Conservation (phyloP, 2,888 invertebrate genomes). For the Macrosiphum euphorbiae region DNA sequence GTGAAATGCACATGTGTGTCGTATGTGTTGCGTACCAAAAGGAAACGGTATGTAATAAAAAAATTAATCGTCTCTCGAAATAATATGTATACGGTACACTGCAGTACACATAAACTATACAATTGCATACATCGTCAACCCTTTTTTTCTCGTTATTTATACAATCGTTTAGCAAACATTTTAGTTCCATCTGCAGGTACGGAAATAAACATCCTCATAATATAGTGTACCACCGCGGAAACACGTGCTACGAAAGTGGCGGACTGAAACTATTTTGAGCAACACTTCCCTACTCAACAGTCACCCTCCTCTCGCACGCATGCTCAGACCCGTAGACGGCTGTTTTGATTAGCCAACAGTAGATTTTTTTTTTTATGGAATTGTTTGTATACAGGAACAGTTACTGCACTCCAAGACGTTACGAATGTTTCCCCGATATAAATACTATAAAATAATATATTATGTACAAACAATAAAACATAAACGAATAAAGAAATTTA, state of each 20-base stretch:
- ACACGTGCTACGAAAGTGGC: conserved; percentile 57
- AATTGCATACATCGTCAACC: conserved; percentile 40
- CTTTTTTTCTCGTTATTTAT: conserved; percentile 49
- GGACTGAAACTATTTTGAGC: conserved; percentile 56
- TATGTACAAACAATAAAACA: neutral
- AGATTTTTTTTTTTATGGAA: neutral
- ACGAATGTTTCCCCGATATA: neutral
- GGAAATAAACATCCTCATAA: conserved; percentile 55
- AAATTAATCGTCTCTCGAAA: conserved; percentile 23
- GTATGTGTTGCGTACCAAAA: conserved; percentile 36
- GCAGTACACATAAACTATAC: conserved; percentile 10
- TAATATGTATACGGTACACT: neutral
- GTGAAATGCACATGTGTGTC: neutral
- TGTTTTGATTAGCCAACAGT: conserved; percentile 29
- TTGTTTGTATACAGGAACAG: conserved; percentile 30
- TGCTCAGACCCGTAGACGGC: conserved; percentile 11
- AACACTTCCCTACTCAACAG: conserved; percentile 32
- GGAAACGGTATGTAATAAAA: neutral
- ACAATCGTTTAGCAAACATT: conserved; percentile 57
- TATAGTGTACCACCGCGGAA: conserved; percentile 11
- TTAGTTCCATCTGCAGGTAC: conserved; percentile 57
- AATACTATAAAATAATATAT: neutral
- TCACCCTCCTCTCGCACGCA: conserved; percentile 35
- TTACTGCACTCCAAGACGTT: neutral
- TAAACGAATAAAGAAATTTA: neutral